Evolutionary conservation across 1,140 invertebrate genomes (phyloP).

Genomic region (Zaprionus lachaisei): DNA sequence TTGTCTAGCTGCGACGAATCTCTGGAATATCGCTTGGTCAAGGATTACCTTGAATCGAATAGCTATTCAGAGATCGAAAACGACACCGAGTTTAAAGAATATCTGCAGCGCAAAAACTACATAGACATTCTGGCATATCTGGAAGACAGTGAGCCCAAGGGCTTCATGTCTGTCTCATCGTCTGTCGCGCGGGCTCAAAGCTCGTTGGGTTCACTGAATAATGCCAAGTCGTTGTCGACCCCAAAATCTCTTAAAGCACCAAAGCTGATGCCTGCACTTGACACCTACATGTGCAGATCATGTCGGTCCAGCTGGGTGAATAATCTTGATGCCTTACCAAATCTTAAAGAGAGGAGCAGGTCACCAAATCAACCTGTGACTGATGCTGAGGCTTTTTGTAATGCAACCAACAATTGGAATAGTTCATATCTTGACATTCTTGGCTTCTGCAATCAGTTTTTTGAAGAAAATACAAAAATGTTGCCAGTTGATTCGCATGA

Average conservation of each 20-base stretch:
- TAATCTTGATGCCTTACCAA: slow-evolving; percentile 9
- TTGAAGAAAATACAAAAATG: slow-evolving; percentile 48
- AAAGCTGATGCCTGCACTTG: slow-evolving; percentile 40
- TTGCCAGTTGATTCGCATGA: slow-evolving; percentile 9
- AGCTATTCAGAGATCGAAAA: slow-evolving; percentile 77
- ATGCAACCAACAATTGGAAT: background rate
- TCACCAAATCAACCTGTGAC: too few species aligned
- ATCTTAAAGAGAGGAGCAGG: background rate
- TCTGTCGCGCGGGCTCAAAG: slow-evolving; percentile 66
- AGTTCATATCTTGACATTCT: slow-evolving; percentile 61
- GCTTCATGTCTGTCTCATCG: slow-evolving; percentile 61
- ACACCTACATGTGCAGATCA: slow-evolving; percentile 45
- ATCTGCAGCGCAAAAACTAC: slow-evolving; percentile 76
- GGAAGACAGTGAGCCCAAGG: slow-evolving; percentile 60
- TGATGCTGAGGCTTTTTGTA: background rate
- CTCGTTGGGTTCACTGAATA: slow-evolving; percentile 63
- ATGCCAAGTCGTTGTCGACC: slow-evolving; percentile 56
- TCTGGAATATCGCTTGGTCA: slow-evolving; percentile 67
- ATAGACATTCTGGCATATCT: slow-evolving; percentile 70
- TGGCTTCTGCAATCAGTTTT: slow-evolving; percentile 65
- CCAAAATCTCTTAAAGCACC: slow-evolving; percentile 57
- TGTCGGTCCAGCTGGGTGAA: slow-evolving; percentile 50
- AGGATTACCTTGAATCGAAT: slow-evolving; percentile 76
- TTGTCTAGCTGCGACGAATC: slow-evolving; percentile 75
- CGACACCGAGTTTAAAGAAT: slow-evolving; percentile 72